Base-by-base conservation (phyloP, 2,888 invertebrate species). In the Aproaerema taeniolella region DNA sequence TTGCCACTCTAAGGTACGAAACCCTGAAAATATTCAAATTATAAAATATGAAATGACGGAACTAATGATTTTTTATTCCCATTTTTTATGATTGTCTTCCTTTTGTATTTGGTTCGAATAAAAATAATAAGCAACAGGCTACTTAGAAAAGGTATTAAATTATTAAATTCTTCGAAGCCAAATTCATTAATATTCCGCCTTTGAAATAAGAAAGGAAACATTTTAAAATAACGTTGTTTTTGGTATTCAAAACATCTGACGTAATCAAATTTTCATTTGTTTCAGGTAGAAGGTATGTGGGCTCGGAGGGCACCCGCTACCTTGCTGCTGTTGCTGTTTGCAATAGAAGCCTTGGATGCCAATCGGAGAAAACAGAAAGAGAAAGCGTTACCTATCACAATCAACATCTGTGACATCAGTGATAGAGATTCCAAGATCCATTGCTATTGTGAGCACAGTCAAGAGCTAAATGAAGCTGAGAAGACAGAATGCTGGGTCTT, bases 401-500 rank as follows among this genome's bases (percentile, higher is more conserved):
- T 69, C 9, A 89, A 90, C 53, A 82, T 90, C 38, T 90, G 90
- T 54, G 88, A 89, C 52, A 87, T 89, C 38, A 85, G 87, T 45
- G 85, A 79, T 44, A 67, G 80, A 46, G 83, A 88, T 39, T 82
- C 88, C 0, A 89, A 90, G 52, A 82, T 92, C 14, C 91, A 89
- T 52, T 93, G 93, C 67, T 89, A 91, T 60, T 93, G 93, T 63
- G 89, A 91, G 56, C 85, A 85, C 45, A 85, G 86, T 32, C 87
- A 87, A 52, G 78, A 85, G 42, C 65, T 83, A 45, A 85, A 85
- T 53, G 79, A 89, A 60, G 92, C 92, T 2, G 88, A 90, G 10
- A 91, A 91, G 53, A 92, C 92, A 43, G 93, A 92, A 73, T 95
- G 95, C 63, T 91, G 92, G 90, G 89, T 95, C 2, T 92, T 93